Conservation (phyloP, 35 echinoderm and acorn worm genomes). For the Eucidaris tribuloides region DNA sequence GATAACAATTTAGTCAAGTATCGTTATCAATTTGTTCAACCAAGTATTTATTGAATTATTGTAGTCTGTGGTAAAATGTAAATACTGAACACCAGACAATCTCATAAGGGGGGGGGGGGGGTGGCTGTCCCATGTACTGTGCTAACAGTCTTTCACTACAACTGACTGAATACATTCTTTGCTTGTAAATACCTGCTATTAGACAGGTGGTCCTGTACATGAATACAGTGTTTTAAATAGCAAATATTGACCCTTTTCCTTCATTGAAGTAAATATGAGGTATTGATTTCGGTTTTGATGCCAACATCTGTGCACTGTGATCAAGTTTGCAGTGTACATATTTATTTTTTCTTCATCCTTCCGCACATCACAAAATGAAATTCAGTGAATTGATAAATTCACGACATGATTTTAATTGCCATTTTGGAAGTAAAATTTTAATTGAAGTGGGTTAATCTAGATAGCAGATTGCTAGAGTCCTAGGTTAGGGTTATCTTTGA, state of each 20-base stretch:
- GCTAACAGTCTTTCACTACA: too few relatives aligned
- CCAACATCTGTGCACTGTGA: not conserved
- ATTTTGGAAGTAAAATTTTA: not conserved
- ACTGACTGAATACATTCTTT: too few relatives aligned
- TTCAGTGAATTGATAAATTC: not conserved
- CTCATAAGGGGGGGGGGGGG: too few relatives aligned
- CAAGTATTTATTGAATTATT: not conserved
- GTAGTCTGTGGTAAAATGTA: too few relatives aligned
- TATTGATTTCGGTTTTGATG: constrained; percentile 29
- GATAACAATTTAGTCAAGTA: not conserved
- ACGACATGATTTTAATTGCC: not conserved
- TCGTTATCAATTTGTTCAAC: not conserved
- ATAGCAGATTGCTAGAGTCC: not conserved
- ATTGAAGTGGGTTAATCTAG: not conserved
- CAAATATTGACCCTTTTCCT: too few relatives aligned
- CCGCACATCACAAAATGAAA: not conserved
- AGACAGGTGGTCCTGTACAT: too few relatives aligned
- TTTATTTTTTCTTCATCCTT: not conserved
- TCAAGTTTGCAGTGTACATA: not conserved
- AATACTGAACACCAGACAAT: too few relatives aligned
- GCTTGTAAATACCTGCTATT: too few relatives aligned
- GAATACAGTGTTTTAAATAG: too few relatives aligned
- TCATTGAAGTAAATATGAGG: constrained; percentile 5
- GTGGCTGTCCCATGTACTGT: too few relatives aligned
- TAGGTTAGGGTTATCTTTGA: not conserved